phyloP scores from a whole-genome alignment of 2,888 invertebrate genomes.

The Meta bourneti region DNA sequence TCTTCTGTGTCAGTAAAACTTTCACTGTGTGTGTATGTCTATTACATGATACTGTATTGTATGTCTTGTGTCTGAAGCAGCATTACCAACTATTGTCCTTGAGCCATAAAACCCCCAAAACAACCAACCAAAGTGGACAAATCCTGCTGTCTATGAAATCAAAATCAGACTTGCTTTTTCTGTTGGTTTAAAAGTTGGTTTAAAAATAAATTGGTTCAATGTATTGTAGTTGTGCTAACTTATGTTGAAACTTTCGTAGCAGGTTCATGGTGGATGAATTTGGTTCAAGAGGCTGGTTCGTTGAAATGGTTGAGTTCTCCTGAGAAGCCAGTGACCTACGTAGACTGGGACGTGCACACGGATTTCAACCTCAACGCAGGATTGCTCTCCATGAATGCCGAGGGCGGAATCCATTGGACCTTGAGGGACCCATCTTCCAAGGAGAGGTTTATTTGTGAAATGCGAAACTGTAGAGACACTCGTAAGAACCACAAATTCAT shows the following conservation, averaged over 20 bases:
- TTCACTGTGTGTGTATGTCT: no score
- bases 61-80: no score
- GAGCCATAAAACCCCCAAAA: no score
- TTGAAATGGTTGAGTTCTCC: constrained; percentile 22
- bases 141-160: neutral
- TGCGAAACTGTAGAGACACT: constrained; percentile 2
- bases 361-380: constrained; percentile 20
- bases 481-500: neutral
- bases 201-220: neutral
- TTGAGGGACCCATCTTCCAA: constrained; percentile 1
- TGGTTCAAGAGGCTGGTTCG: constrained; percentile 1
- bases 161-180: neutral
- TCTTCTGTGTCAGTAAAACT: no score
- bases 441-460: constrained; percentile 43
- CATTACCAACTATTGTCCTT: no score
- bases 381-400: neutral
- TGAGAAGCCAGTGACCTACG: neutral
- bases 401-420: constrained; percentile 3
- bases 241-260: neutral
- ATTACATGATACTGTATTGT: no score
- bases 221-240: neutral
- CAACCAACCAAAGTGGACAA: no score
- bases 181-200: neutral
- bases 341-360: constrained; percentile 32
- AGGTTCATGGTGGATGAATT: constrained; percentile 44